phyloP scores from a whole-genome alignment of 23 tunicate genomes.

The Oikopleura dioica region DNA sequence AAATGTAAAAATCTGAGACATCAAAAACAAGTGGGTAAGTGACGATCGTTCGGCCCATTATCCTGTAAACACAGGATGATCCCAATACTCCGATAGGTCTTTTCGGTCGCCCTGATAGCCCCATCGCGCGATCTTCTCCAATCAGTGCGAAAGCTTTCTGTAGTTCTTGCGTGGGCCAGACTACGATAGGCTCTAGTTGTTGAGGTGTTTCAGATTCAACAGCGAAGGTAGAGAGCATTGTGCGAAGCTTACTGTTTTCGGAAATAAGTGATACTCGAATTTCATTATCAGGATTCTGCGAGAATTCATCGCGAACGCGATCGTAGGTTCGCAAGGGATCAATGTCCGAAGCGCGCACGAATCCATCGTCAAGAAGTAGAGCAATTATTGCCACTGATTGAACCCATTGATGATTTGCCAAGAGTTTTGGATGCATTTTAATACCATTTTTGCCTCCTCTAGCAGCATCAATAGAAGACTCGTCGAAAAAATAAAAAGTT shows the following conservation, averaged over 20 bases:
- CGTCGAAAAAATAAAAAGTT: too few species aligned
- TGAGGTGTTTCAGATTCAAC: slow-evolving; percentile 45
- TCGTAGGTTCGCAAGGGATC: background rate
- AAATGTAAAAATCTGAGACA: slow-evolving; percentile 79
- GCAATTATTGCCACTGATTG: background rate
- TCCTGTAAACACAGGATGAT: slow-evolving; percentile 47
- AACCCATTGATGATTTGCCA: background rate
- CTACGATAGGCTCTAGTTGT: slow-evolving; percentile 63
- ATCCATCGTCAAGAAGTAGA: background rate
- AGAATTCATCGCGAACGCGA: too few species aligned
- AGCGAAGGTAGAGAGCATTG: slow-evolving; percentile 49
- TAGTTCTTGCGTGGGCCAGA: slow-evolving; percentile 83
- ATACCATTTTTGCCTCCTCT: background rate
- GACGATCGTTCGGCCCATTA: slow-evolving; percentile 58
- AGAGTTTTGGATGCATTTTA: background rate
- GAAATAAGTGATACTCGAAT: slow-evolving; percentile 40
- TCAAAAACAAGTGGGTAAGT: slow-evolving; percentile 81
- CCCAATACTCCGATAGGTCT: slow-evolving; percentile 77
- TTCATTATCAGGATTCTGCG: too few species aligned
- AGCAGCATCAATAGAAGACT: too few species aligned
- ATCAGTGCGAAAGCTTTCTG: slow-evolving; percentile 45
- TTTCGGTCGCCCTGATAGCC: slow-evolving; percentile 69
- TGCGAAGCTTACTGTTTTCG: slow-evolving; percentile 41
- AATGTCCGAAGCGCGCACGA: background rate
- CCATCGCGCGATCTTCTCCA: slow-evolving; percentile 30